phyloP scores from a whole-genome alignment of 1,140 invertebrate genomes.

The Luehdorfia chinensis region DNA sequence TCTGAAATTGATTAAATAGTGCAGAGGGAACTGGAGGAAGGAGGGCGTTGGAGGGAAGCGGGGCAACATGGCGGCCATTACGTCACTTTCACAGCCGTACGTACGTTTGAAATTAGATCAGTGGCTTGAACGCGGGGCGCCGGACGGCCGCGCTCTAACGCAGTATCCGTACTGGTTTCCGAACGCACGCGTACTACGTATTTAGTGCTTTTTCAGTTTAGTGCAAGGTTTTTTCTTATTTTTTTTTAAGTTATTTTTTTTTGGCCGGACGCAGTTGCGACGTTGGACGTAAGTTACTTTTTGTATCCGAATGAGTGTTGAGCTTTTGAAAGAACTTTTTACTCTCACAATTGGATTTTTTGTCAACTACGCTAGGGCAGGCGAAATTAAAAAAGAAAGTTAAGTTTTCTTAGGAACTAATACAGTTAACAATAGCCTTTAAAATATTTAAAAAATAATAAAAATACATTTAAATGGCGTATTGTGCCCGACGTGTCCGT shows the following conservation, averaged over 20 bases:
- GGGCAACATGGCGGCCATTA: conserved; percentile 62
- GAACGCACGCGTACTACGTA: conserved; percentile 28
- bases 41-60: conserved; percentile 44
- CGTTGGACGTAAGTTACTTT: conserved; percentile 5
- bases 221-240: conserved; percentile 23
- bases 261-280: background rate
- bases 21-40: conserved; percentile 55
- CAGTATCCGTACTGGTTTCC: conserved; percentile 8
- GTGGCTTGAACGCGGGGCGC: conserved; percentile 43
- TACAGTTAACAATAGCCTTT: background rate
- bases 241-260: conserved; percentile 4
- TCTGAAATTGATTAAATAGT: conserved; percentile 64
- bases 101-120: conserved; percentile 69
- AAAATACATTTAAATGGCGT: background rate
- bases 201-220: conserved; percentile 42
- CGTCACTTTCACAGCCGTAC: conserved; percentile 65
- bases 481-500: conserved; percentile 9
- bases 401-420: background rate
- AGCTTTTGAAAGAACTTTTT: conserved; percentile 3
- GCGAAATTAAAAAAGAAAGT: background rate
- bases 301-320: background rate
- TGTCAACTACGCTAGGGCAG: background rate
- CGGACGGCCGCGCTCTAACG: conserved; percentile 31
- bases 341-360: background rate
- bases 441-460: conserved; percentile 2